Evolutionary conservation across 1,140 invertebrate genomes (phyloP), one percentile per base, ranked within the genome.

Genomic region (Rhyzopertha dominica): DNA sequence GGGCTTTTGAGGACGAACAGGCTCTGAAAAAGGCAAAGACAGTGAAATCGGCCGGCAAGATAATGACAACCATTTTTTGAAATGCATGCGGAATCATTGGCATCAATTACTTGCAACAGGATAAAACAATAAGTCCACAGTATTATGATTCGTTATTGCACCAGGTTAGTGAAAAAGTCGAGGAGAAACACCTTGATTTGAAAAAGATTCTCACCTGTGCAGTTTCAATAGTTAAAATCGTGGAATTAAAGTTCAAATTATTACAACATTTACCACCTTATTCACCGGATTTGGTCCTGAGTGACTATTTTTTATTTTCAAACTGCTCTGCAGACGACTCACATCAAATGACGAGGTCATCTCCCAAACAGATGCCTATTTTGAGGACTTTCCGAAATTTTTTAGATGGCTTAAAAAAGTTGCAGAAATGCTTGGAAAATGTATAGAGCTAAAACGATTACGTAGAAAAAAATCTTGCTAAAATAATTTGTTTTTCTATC

Each of bases 61-160:
- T 62, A 4, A 38, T 52, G 37, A 32, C 54, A 26, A 55, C 67
- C 31, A 40, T 71, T 5, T 59, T 65, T 36, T 51, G 20, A 35
- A 28, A 45, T 41, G 24, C 41, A 13, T n/a, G n/a, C n/a, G n/a
- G n/a, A n/a, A n/a, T n/a, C n/a, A 29, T 1, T 2, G 24, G 31
- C n/a, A n/a, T n/a, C n/a, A n/a, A n/a, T n/a, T n/a, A n/a, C n/a
- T n/a, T n/a, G n/a, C n/a, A n/a, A n/a, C 26, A 14, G 5, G 29
- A 10, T 29, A 41, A 14, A 41, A 41, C 2, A 22, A 36, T 37
- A 35, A 41, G 8, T 13, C 1, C 12, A n/a, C 1, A 34, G 17
- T 37, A 41, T 41, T 41, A 36, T 36, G 39, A 10, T 9, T 41
- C 39, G 13, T n/a, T n/a, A n/a, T n/a, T n/a, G n/a, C n/a, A n/a